phyloP scores from a whole-genome alignment of 2,888 invertebrate species.

The Synergus umbraculus region DNA sequence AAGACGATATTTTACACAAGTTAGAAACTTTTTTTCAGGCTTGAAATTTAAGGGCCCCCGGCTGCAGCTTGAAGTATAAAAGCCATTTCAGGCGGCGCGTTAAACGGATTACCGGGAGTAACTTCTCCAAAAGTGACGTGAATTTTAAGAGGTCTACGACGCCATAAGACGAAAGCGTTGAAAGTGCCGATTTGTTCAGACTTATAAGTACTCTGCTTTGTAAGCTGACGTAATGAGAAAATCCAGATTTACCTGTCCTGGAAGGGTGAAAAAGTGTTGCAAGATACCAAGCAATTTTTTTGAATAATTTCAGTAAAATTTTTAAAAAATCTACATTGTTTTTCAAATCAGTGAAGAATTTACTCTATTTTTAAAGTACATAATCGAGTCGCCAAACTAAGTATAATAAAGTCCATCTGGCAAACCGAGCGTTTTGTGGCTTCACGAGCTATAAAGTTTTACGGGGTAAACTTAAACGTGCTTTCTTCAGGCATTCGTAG shows the following conservation, averaged over 20 bases:
- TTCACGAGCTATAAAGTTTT: background rate
- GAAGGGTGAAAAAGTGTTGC: background rate
- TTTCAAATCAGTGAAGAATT: background rate
- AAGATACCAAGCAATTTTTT: background rate
- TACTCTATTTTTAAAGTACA: background rate
- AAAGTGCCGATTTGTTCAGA: conserved; percentile 29
- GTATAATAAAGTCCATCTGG: background rate
- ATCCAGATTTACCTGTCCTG: conserved; percentile 15
- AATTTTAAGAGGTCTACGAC: conserved; percentile 49
- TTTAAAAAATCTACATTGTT: background rate
- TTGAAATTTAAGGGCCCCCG: conserved; percentile 15
- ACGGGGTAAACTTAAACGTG: background rate
- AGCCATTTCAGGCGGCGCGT: conserved; percentile 35
- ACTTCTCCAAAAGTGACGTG: conserved; percentile 50
- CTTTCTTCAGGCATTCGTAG: background rate
- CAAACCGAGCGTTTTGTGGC: background rate
- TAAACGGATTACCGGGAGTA: conserved; percentile 49
- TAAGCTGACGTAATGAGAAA: conserved; percentile 25
- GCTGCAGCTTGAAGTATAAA: conserved; percentile 23
- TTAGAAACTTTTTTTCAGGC: conserved; percentile 21
- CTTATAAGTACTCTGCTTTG: conserved; percentile 29
- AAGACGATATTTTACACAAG: conserved; percentile 25
- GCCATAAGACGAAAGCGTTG: conserved; percentile 38
- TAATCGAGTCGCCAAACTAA: background rate
- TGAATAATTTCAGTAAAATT: background rate